A percentile compares a stretch with the other conserved stretches of the same genome.
phyloP scores from a whole-genome alignment of 2,113 vertebrate species.

The Lycaon pictus region DNA sequence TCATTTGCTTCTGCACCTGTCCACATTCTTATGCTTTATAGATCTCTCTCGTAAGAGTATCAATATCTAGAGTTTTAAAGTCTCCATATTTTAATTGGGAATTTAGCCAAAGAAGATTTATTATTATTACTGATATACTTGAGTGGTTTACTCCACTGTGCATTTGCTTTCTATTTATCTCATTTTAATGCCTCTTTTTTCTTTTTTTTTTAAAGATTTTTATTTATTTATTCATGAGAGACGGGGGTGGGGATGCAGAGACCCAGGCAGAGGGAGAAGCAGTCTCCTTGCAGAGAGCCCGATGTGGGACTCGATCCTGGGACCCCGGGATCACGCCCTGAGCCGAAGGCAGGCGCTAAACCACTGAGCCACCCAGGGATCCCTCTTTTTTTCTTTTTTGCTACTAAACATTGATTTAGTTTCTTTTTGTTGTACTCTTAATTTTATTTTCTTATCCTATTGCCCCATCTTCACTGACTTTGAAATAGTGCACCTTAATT shows the following conservation, averaged over 20 bases:
- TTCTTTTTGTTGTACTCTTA: neutral
- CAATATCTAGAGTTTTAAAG: neutral
- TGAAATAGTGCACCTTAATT: neutral
- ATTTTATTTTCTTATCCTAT: neutral
- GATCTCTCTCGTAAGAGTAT: neutral
- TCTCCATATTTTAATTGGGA: neutral
- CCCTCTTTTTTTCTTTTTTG: neutral
- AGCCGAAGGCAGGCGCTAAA: too few species aligned
- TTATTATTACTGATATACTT: neutral
- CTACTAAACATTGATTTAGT: neutral
- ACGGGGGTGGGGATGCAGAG: too few species aligned
- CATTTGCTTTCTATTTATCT: neutral
- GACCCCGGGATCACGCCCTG: too few species aligned
- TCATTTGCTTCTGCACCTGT: neutral
- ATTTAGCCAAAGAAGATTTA: neutral
- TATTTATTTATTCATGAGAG: too few species aligned
- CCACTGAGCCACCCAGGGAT: too few species aligned
- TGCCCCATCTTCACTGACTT: neutral
- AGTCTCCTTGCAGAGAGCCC: too few species aligned
- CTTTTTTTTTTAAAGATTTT: neutral
- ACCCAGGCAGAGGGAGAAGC: too few species aligned
- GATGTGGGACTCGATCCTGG: too few species aligned
- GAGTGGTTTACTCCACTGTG: neutral
- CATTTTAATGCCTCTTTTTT: neutral
- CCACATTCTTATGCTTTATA: neutral